phyloP scores from a whole-genome alignment of 2,888 invertebrate species.

The Octonoba sinensis region DNA sequence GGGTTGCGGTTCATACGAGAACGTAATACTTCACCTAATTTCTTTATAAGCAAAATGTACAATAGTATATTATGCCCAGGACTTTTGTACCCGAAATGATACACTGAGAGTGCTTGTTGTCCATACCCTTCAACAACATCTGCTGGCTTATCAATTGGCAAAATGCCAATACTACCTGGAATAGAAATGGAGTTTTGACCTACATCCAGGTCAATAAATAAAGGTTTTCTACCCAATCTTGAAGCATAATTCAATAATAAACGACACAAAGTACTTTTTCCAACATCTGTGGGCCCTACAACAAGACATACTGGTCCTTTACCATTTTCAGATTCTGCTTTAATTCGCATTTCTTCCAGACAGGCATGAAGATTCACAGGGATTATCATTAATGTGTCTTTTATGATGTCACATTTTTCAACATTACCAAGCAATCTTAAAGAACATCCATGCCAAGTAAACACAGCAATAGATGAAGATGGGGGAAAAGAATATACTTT shows the following conservation, averaged over 20 bases:
- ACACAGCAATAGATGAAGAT: constrained; percentile 94
- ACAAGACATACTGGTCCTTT: constrained; percentile 88
- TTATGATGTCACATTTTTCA: constrained; percentile 93
- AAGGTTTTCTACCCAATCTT: constrained; percentile 79
- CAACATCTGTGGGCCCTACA: constrained; percentile 95
- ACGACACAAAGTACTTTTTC: constrained; percentile 91
- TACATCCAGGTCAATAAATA: constrained; percentile 94
- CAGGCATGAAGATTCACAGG: constrained; percentile 96
- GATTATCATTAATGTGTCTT: constrained; percentile 95
- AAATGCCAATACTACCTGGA: constrained; percentile 91
- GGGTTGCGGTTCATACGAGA: constrained; percentile 88
- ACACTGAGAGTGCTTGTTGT: constrained; percentile 91
- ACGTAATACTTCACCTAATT: constrained; percentile 87
- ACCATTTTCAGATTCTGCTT: constrained; percentile 79
- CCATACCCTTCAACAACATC: constrained; percentile 95
- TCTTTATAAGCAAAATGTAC: constrained; percentile 85
- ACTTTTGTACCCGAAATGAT: constrained; percentile 89
- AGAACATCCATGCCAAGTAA: constrained; percentile 94
- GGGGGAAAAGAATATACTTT: constrained; percentile 89
- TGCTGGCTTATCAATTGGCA: constrained; percentile 91
- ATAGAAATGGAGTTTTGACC: constrained; percentile 89
- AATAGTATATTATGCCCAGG: constrained; percentile 84
- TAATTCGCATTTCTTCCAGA: constrained; percentile 87
- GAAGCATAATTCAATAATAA: constrained; percentile 95
- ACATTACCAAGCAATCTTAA: constrained; percentile 85